Percentiles rank a stretch among this genome's conserved stretches.
phyloP scores from a whole-genome alignment of 2,888 invertebrate genomes.

The Argyra leucocephala region DNA sequence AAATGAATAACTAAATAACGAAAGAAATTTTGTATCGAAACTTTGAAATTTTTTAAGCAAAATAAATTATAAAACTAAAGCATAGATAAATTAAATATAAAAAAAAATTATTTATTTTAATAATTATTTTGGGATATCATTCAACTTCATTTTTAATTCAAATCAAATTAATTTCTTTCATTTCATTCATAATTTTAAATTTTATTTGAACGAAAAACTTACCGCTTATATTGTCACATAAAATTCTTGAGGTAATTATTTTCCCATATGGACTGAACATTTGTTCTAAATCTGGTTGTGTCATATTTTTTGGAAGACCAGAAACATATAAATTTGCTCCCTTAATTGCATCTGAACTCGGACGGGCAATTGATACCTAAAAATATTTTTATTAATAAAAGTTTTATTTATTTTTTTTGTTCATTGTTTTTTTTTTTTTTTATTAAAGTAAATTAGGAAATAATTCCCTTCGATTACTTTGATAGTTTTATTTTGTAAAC shows the following conservation, averaged over 20 bases:
- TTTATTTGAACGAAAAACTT: constrained; percentile 38
- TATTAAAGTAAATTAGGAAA: too few relatives aligned
- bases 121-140: too few relatives aligned
- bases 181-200: too few relatives aligned
- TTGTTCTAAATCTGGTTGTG: constrained; percentile 72
- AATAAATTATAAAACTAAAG: background rate
- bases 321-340: constrained; percentile 89
- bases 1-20: background rate
- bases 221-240: constrained; percentile 79
- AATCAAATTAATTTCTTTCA: too few relatives aligned
- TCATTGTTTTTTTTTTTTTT: too few relatives aligned
- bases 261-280: constrained; percentile 71
- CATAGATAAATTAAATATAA: background rate
- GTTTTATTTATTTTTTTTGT: too few relatives aligned
- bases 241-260: constrained; percentile 76
- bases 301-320: constrained; percentile 82
- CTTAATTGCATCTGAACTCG: constrained; percentile 88
- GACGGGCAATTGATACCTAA: constrained; percentile 71
- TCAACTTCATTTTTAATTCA: too few relatives aligned
- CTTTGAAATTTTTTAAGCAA: background rate
- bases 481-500: constrained; percentile 98
- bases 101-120: background rate
- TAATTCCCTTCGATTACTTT: too few relatives aligned
- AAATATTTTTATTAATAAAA: background rate
- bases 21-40: constrained; percentile 1